phyloP scores from a whole-genome alignment of 35 echinoderm and acorn worm species.

The Stichopus chloronotus region DNA sequence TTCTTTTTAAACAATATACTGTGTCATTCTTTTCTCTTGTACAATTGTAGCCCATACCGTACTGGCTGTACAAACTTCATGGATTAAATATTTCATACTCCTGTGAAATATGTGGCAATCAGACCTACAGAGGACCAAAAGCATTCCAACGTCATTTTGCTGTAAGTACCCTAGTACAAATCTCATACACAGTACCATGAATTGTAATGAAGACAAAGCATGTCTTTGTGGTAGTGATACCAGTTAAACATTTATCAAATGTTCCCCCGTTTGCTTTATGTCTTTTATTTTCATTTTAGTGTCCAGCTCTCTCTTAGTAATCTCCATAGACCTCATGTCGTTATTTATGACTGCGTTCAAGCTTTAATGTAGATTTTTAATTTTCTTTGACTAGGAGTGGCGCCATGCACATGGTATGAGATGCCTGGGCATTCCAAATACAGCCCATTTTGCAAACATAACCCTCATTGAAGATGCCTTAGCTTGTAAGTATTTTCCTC shows the following conservation, averaged over 20 bases:
- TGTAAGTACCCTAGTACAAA: conserved; percentile 67
- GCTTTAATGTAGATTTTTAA: background rate
- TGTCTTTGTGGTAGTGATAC: too few species aligned
- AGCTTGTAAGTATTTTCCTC: conserved; percentile 78
- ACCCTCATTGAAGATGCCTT: conserved; percentile 98
- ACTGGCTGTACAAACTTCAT: conserved; percentile 99
- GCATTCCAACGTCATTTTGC: conserved; percentile 99
- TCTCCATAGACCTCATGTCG: too few species aligned
- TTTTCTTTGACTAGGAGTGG: conserved; percentile 80
- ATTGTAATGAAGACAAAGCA: too few species aligned
- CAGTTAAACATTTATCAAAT: too few species aligned
- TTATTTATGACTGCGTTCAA: too few species aligned
- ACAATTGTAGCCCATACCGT: conserved; percentile 92
- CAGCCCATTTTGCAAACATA: conserved; percentile 98
- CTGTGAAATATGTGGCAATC: conserved; percentile 98
- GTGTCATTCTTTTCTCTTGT: background rate
- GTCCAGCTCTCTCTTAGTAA: too few species aligned
- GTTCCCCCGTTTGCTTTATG: too few species aligned
- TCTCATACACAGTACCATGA: too few species aligned
- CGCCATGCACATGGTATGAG: conserved; percentile 98
- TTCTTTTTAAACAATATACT: too few species aligned
- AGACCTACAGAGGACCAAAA: conserved; percentile 95
- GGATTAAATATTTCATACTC: conserved; percentile 95
- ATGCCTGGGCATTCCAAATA: conserved; percentile 97
- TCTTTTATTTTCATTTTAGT: too few species aligned